Evolutionary conservation across 2,888 invertebrate genomes (phyloP).

Genomic region (Eupithecia dodoneata): DNA sequence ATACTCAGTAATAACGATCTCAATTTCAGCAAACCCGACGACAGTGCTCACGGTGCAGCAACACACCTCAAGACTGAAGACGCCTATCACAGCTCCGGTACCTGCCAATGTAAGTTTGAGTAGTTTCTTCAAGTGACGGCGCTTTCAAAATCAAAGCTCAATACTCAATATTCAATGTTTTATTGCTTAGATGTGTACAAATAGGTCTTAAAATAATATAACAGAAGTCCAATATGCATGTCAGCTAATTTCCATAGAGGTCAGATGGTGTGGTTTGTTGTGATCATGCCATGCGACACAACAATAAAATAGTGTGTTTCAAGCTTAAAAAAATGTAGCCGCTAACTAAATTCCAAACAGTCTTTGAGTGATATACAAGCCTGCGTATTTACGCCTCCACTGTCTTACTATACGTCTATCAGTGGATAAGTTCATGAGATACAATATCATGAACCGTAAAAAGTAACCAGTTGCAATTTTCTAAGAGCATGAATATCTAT

Average conservation of each 20-base stretch:
- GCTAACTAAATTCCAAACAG: not conserved
- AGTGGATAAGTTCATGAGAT: not conserved
- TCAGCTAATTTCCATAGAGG: not conserved
- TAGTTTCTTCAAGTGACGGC: not conserved
- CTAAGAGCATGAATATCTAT: no score
- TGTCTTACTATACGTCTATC: not conserved
- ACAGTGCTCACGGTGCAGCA: slow-evolving; percentile 78
- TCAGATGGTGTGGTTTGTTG: not conserved
- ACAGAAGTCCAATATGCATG: no score
- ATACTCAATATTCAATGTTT: no score
- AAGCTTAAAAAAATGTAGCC: not conserved
- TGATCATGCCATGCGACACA: no score
- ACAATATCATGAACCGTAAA: not conserved
- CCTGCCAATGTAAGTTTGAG: slow-evolving; percentile 92
- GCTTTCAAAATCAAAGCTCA: not conserved
- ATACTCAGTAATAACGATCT: not conserved
- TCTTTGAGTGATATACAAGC: not conserved
- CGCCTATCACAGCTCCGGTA: slow-evolving; percentile 92
- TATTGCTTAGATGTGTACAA: no score
- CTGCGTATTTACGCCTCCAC: not conserved
- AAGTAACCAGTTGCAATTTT: not conserved
- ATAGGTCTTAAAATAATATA: no score
- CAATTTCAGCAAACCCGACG: slow-evolving; percentile 82
- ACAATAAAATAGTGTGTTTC: not conserved
- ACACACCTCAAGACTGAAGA: slow-evolving; percentile 74